Percentiles rank a stretch among this genome's conserved stretches.
These are phyloP conservation scores for Camelus bactrianus DNA, from an alignment of 2,113 vertebrate species.

Conservation along the genomic window DNA sequence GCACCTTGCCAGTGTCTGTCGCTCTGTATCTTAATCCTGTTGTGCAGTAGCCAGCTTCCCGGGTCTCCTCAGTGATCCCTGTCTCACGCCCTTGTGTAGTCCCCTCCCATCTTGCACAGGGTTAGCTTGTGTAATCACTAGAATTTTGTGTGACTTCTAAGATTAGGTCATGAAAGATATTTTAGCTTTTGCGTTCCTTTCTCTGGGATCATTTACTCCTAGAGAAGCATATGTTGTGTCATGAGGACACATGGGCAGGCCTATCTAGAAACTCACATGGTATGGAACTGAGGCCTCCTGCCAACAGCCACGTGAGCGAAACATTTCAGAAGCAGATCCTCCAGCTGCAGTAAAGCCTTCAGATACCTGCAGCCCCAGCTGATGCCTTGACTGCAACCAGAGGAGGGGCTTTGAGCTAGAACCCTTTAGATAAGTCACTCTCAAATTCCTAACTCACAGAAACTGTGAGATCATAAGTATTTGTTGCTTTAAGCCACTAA, in stretches of 20 bases:
- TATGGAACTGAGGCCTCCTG: background rate
- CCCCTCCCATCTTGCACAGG: background rate
- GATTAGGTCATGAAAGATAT: background rate
- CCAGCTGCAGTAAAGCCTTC: background rate
- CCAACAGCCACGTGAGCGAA: background rate
- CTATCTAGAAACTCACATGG: background rate
- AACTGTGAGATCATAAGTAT: background rate
- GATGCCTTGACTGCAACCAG: background rate
- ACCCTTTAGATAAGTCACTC: background rate
- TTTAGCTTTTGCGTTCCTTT: background rate
- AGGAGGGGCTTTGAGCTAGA: background rate
- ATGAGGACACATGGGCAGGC: background rate
- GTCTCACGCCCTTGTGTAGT: background rate
- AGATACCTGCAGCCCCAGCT: background rate
- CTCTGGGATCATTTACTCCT: background rate
- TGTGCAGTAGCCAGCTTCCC: background rate
- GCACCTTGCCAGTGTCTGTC: background rate
- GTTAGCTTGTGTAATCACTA: background rate
- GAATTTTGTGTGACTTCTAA: constrained; percentile 22
- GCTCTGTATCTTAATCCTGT: background rate
- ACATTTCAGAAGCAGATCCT: background rate
- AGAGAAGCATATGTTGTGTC: background rate
- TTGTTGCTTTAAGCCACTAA: background rate
- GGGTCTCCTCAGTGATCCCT: background rate
- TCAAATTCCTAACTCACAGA: background rate